These are phyloP conservation scores for Scaptomyza graminum DNA, from an alignment of 1,140 invertebrate genomes.

Conservation along the genomic window DNA sequence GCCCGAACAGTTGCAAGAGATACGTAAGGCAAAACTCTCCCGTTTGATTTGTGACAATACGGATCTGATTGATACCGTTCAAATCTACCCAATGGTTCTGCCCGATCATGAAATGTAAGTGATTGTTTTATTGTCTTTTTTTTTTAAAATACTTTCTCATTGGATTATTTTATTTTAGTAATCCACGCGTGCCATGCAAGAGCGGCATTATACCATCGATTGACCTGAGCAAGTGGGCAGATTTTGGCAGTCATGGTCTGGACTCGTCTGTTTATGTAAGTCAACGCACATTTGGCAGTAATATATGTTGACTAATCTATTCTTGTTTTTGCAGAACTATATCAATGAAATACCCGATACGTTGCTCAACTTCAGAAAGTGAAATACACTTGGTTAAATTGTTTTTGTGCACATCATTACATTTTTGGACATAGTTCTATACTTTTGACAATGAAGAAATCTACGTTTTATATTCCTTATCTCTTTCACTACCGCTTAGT, in stretches of 20 bases:
- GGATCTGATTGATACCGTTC: constrained; percentile 95
- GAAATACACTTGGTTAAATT: constrained; percentile 46
- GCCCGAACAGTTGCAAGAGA: constrained; percentile 94
- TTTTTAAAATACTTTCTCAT: neutral
- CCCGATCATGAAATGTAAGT: constrained; percentile 96
- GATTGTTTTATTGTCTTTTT: constrained; percentile 76
- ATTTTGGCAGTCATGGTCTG: constrained; percentile 85
- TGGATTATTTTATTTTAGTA: constrained; percentile 85
- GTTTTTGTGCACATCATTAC: constrained; percentile 4
- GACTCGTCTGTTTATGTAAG: constrained; percentile 87
- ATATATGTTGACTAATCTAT: neutral
- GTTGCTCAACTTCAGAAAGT: constrained; percentile 79
- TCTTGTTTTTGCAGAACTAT: constrained; percentile 72
- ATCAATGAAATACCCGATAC: constrained; percentile 83
- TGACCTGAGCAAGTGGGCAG: constrained; percentile 95
- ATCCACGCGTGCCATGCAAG: constrained; percentile 94
- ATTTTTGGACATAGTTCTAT: constrained; percentile 30
- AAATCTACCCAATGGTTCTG: constrained; percentile 96
- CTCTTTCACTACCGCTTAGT: constrained; percentile 44
- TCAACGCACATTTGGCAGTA: constrained; percentile 29
- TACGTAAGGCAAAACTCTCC: constrained; percentile 93
- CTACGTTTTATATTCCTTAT: constrained; percentile 3
- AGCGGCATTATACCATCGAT: constrained; percentile 93
- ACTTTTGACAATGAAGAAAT: constrained; percentile 23
- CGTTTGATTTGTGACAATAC: constrained; percentile 98